Evolutionary conservation across 2,797 vertebrate genomes (phyloP).

Genomic region (Falco rusticolus): DNA sequence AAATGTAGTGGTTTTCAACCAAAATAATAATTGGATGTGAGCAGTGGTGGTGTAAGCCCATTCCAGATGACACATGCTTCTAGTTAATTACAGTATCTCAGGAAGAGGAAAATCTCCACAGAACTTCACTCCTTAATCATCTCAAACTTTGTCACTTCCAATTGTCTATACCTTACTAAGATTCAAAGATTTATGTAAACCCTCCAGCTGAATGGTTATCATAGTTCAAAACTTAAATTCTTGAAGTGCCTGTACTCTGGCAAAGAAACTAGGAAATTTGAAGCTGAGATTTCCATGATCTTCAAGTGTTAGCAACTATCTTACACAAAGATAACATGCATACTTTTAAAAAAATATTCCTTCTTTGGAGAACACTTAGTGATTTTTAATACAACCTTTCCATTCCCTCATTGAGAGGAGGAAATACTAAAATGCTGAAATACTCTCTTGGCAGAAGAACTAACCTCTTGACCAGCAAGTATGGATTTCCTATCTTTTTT

Average conservation of each 20-base stretch:
- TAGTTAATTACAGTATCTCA: background rate
- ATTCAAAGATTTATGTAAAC: background rate
- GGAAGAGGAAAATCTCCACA: background rate
- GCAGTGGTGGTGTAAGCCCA: background rate
- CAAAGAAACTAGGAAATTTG: background rate
- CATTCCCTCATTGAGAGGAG: background rate
- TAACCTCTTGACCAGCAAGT: background rate
- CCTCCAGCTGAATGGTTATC: background rate
- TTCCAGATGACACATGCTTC: background rate
- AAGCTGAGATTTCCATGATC: background rate
- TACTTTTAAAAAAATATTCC: background rate
- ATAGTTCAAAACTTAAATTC: background rate
- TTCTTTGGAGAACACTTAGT: background rate
- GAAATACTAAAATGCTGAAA: background rate
- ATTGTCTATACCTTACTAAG: background rate
- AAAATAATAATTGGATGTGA: background rate
- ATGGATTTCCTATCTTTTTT: background rate
- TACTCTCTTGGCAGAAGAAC: background rate
- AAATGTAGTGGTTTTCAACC: background rate
- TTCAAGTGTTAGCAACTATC: background rate
- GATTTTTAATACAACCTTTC: background rate
- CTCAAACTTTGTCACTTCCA: background rate
- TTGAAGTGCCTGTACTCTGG: background rate
- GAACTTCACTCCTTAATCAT: background rate
- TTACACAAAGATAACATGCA: background rate